These are phyloP conservation scores for Dichetophora obliterata DNA, from an alignment of 2,888 invertebrate genomes.

Conservation along the genomic window DNA sequence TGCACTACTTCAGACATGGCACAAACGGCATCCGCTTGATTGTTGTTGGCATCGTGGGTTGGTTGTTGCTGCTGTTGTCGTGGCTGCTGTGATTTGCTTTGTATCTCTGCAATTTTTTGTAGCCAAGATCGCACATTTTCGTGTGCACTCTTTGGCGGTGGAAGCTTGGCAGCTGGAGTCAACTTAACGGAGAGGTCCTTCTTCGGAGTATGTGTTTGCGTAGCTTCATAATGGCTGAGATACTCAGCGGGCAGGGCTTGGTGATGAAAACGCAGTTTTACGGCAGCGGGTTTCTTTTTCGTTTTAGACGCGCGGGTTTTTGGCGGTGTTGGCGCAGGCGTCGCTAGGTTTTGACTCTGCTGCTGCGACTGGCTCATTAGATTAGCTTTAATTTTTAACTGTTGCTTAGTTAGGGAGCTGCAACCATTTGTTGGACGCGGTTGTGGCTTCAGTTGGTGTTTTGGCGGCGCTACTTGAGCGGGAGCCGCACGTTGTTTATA, in stretches of 20 bases:
- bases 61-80: constrained; percentile 42
- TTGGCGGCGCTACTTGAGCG: neutral
- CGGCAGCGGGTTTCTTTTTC: constrained; percentile 70
- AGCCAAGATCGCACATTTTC: constrained; percentile 82
- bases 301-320: constrained; percentile 42
- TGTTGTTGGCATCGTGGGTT: constrained; percentile 36
- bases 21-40: neutral
- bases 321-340: neutral
- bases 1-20: neutral
- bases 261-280: constrained; percentile 85
- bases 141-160: constrained; percentile 71
- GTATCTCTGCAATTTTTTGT: constrained; percentile 80
- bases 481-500: constrained; percentile 11
- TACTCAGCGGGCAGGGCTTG: constrained; percentile 85
- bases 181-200: constrained; percentile 63
- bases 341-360: constrained; percentile 28
- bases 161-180: constrained; percentile 46
- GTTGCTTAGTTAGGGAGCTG: constrained; percentile 61
- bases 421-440: constrained; percentile 51
- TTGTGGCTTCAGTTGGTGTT: constrained; percentile 15
- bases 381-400: constrained; percentile 62
- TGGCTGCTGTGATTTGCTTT: constrained; percentile 63
- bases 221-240: constrained; percentile 83
- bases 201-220: constrained; percentile 72
- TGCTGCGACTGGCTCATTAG: constrained; percentile 57